A percentile compares a stretch with the other conserved stretches of the same genome.
These are phyloP conservation scores for Aegithalos caudatus DNA, from an alignment of 2,113 vertebrate species.

Conservation along the genomic window DNA sequence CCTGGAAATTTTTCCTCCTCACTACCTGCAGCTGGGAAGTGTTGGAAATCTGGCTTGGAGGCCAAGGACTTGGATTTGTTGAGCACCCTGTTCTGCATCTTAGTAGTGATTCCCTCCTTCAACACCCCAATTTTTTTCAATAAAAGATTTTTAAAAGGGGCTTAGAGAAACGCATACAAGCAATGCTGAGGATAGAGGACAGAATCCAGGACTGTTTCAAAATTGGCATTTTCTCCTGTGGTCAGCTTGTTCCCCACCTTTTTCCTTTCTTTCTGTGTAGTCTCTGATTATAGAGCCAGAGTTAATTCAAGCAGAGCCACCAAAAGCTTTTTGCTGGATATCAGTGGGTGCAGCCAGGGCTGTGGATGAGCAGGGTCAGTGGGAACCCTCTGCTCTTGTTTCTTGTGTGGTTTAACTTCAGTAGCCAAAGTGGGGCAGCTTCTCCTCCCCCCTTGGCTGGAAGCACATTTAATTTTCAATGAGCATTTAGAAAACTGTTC, in stretches of 20 bases:
- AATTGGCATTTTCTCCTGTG: background rate
- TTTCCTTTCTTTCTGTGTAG: background rate
- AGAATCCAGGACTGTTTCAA: background rate
- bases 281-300: background rate
- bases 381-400: background rate
- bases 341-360: background rate
- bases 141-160: background rate
- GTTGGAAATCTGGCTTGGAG: background rate
- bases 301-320: background rate
- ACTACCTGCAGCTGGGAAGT: background rate
- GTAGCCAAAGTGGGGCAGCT: background rate
- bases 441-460: background rate
- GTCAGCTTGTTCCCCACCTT: background rate
- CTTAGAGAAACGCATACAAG: accelerated
- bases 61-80: background rate
- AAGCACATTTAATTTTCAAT: background rate
- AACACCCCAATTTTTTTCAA: background rate
- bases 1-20: accelerated
- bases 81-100: background rate
- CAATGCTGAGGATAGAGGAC: background rate
- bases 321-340: background rate
- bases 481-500: background rate
- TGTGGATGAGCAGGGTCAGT: background rate
- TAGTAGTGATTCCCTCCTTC: background rate
- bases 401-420: background rate